Percentiles rank a stretch among this genome's conserved stretches.
These are phyloP conservation scores for Thysanoteuthis rhombus DNA, from an alignment of 2,888 invertebrate genomes.

Conservation along the genomic window DNA sequence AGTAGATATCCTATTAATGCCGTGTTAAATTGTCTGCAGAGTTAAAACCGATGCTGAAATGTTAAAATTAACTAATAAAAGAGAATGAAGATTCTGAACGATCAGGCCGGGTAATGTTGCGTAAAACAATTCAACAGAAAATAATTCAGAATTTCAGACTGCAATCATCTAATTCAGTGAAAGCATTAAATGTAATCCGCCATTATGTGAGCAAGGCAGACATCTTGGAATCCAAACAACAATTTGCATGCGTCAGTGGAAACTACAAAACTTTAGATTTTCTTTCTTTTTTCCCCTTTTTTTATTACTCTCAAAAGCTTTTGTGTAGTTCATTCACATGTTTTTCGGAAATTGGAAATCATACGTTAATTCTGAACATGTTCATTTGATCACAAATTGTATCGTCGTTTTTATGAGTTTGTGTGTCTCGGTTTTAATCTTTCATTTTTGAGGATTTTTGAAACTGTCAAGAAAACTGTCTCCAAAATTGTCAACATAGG, in stretches of 20 bases:
- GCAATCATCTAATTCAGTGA: slow-evolving; percentile 1
- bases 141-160: neutral
- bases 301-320: neutral
- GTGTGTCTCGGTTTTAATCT: neutral
- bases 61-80: neutral
- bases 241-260: neutral
- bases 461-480: no score
- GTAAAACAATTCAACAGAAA: neutral
- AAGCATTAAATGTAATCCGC: neutral
- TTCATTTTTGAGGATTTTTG: neutral
- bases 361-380: neutral
- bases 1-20: neutral
- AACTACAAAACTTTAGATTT: neutral
- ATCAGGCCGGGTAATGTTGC: neutral
- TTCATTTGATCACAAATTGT: neutral
- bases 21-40: no score
- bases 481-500: no score
- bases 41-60: neutral
- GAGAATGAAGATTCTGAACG: neutral
- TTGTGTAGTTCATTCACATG: neutral
- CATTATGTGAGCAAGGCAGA: neutral
- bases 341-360: neutral
- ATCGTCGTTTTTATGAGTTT: neutral
- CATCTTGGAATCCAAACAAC: neutral
- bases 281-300: neutral